Conservation (phyloP, 2,113 vertebrate species). For the Eolophus roseicapilla region DNA sequence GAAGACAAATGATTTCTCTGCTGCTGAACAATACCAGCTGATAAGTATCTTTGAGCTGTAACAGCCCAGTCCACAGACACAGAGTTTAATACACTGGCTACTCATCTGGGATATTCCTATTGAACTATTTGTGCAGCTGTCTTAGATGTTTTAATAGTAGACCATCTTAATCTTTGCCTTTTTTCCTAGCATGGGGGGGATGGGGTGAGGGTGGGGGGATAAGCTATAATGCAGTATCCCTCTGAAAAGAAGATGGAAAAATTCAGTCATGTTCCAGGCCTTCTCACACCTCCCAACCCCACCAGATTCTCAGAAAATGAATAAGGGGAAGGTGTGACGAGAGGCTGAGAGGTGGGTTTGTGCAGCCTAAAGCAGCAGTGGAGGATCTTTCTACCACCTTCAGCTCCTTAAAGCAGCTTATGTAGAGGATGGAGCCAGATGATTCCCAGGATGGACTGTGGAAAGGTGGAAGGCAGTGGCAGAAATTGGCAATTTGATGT, state of each 20-base stretch:
- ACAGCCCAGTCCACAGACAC: background rate
- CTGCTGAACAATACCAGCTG: background rate
- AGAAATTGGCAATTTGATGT: fast-evolving
- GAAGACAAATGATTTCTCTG: background rate
- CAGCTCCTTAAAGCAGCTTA: background rate
- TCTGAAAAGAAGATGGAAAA: background rate
- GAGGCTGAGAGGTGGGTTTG: background rate
- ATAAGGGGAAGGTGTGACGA: fast-evolving
- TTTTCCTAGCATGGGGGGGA: background rate
- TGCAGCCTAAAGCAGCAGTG: background rate
- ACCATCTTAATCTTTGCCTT: background rate
- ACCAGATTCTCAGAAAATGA: fast-evolving
- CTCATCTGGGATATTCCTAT: background rate
- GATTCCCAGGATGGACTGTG: fast-evolving
- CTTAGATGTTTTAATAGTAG: background rate
- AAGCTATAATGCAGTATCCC: background rate
- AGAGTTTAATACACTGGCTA: background rate
- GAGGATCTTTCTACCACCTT: background rate
- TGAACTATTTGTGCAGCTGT: background rate
- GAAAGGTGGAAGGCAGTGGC: background rate
- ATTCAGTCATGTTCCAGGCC: background rate
- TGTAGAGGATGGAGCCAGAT: fast-evolving
- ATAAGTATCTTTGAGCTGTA: background rate
- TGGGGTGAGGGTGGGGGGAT: background rate
- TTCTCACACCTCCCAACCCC: background rate